Percentiles rank a stretch among this genome's conserved stretches.
phyloP scores from a whole-genome alignment of 2,888 invertebrate genomes.

The Gymnoscelis rufifasciata region DNA sequence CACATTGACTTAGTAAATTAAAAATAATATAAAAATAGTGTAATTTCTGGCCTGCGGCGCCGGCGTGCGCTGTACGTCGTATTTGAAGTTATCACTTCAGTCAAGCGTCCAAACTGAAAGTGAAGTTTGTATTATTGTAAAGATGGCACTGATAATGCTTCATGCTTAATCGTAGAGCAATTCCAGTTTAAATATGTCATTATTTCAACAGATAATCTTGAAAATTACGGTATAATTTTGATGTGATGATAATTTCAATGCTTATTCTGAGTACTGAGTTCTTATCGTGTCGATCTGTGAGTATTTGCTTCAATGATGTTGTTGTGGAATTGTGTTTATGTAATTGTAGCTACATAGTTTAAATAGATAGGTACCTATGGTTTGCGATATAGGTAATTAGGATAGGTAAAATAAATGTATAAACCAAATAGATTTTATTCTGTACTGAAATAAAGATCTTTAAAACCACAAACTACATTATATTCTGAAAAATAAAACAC shows the following conservation, averaged over 20 bases:
- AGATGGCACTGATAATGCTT: slow-evolving; percentile 13
- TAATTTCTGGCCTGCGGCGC: too few relatives aligned
- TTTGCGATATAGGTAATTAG: too few relatives aligned
- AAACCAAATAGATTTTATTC: too few relatives aligned
- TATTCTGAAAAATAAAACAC: too few relatives aligned
- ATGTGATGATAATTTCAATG: slow-evolving; percentile 24
- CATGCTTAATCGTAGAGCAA: slow-evolving; percentile 13
- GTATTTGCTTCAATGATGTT: background rate
- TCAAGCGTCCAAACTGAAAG: slow-evolving; percentile 1
- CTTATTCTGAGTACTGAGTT: slow-evolving; percentile 14
- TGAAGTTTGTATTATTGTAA: slow-evolving; percentile 9
- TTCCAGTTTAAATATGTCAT: slow-evolving; percentile 26
- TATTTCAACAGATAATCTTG: slow-evolving; percentile 20
- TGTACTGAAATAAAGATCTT: too few relatives aligned
- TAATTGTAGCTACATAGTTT: background rate
- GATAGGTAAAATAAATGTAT: too few relatives aligned
- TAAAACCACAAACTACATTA: too few relatives aligned
- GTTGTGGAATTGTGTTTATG: background rate
- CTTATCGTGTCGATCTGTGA: slow-evolving; percentile 14
- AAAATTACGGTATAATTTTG: slow-evolving; percentile 27
- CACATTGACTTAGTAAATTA: too few relatives aligned
- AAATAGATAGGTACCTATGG: too few relatives aligned
- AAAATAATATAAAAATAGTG: too few relatives aligned
- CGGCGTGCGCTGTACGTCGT: too few relatives aligned
- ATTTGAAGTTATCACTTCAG: too few relatives aligned